Conservation (phyloP, 1,140 invertebrate species). For the Drosophila santomea region DNA sequence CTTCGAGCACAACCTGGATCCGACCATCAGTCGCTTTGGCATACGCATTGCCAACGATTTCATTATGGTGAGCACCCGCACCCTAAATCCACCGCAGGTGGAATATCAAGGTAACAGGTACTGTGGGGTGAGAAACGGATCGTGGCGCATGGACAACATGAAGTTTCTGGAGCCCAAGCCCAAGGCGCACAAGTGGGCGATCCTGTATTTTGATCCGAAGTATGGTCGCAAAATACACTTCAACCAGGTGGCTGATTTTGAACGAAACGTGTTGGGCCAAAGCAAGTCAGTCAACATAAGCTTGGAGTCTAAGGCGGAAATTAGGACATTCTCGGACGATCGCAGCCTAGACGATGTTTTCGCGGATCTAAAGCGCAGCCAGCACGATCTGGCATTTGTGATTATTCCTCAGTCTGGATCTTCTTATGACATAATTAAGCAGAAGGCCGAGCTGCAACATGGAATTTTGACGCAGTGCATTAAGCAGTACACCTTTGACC, state of each 20-base stretch:
- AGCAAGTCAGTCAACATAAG: conserved; percentile 19
- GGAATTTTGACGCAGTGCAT: conserved; percentile 94
- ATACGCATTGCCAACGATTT: conserved; percentile 86
- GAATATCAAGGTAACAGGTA: conserved; percentile 79
- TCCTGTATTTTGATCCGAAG: conserved; percentile 35
- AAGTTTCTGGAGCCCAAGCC: conserved; percentile 38
- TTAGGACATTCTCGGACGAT: conserved; percentile 33
- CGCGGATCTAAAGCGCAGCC: conserved; percentile 39
- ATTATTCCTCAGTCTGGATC: conserved; percentile 86
- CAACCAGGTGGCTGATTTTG: conserved; percentile 22
- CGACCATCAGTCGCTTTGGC: conserved; percentile 87
- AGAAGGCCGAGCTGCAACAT: conserved; percentile 89
- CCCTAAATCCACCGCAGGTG: conserved; percentile 86
- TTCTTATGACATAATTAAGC: conserved; percentile 88
- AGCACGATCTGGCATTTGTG: conserved; percentile 83
- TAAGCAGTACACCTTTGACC: conserved; percentile 86
- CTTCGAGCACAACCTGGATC: conserved; percentile 85
- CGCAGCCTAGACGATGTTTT: conserved; percentile 43
- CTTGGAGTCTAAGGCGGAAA: conserved; percentile 29
- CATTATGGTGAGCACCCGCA: conserved; percentile 86
- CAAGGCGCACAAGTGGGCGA: conserved; percentile 68
- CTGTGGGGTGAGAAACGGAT: conserved; percentile 34
- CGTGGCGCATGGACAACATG: conserved; percentile 57
- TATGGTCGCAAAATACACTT: conserved; percentile 13
- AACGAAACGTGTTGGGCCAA: conserved; percentile 5